Base-by-base conservation (phyloP, 2,113 vertebrate genomes). In the Melanerpes aurifrons region DNA sequence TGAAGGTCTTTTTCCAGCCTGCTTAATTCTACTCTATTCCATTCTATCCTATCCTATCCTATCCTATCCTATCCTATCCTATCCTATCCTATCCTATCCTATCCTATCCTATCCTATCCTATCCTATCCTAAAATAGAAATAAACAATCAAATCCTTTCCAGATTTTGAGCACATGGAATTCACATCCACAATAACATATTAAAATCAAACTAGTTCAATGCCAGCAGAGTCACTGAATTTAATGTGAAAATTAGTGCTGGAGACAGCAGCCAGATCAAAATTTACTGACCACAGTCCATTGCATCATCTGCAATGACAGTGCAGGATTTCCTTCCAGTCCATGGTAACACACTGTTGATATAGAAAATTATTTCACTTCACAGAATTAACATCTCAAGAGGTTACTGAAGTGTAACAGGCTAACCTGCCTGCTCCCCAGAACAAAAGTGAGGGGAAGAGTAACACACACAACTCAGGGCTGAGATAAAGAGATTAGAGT, bases 71-170 rank as follows among this genome's bases (percentile, higher is more conserved):
- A 40, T 40, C 10, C 37, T 40, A 40, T 40, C 4, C 37, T 40
- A 40, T 40, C 10, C 37, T 40, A 40, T 40, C 10, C 37, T 40
- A 40, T 40, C 10, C 37, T 40, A 40, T 40, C 10, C 37, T 40
- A 40, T 40, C 10, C 37, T 40, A 40, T 40, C 10, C 37, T 40
- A 40, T 40, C 10, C 37, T 40, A 40, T 40, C 10, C 37, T 40
- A 40, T 40, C 10, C 37, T 40, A 40, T 40, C 37, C 37, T 40
- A 40, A 87, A 89, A 76, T 13, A 83, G 47, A 91, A 92, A 87
- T 29, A 92, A 96, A 86, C 62, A 90, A 95, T 88, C 50, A 40
- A 95, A 58, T 8, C 8, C 35, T 74, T 7, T 7, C 31, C 69
- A 86, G 85, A 80, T 47, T 87, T 35, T 64, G 28, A 1, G 4